Conservation (phyloP, 2,888 invertebrate genomes). For the Tetragonula carbonaria region DNA sequence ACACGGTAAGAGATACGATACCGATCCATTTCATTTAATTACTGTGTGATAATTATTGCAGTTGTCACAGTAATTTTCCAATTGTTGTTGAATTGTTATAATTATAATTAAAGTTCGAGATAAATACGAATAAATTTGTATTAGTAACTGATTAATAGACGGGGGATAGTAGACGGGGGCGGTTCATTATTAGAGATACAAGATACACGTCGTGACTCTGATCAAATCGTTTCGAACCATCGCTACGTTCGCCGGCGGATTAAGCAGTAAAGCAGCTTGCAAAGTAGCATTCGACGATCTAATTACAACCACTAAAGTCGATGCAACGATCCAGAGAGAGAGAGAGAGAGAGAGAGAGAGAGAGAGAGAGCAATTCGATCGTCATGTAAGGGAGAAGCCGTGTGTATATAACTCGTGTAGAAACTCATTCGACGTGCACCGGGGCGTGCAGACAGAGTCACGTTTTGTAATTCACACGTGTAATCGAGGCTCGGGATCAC, state of each 20-base stretch:
- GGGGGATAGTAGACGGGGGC: no score
- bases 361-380: conserved; percentile 70
- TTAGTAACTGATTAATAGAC: no score
- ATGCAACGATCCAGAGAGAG: conserved; percentile 44
- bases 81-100: no score
- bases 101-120: no score
- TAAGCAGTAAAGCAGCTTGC: conserved; percentile 20
- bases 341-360: background rate
- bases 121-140: no score
- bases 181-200: no score
- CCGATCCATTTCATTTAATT: no score
- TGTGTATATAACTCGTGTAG: background rate
- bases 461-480: conserved; percentile 37
- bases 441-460: conserved; percentile 10
- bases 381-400: conserved; percentile 34
- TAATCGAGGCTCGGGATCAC: conserved; percentile 2
- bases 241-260: background rate
- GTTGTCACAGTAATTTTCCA: no score
- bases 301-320: conserved; percentile 66
- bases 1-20: no score
- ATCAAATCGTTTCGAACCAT: background rate
- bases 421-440: background rate
- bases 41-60: no score
- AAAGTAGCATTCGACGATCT: conserved; percentile 55
- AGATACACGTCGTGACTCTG: background rate